Base-by-base conservation (phyloP, 2,888 invertebrate genomes). In the Eupithecia dodoneata region DNA sequence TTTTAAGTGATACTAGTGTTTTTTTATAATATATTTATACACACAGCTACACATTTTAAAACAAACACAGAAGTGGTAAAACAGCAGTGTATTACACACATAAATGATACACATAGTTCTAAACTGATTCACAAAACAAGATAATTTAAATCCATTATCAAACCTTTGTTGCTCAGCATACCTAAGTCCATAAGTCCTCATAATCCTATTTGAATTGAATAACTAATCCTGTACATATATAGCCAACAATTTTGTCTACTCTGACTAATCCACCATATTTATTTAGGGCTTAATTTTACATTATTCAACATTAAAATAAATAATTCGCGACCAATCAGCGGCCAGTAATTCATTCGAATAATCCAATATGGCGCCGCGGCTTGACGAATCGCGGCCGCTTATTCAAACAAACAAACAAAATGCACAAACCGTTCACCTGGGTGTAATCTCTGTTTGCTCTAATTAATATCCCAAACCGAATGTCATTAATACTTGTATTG, bases 391-490 rank as follows among this genome's bases (percentile, higher is more conserved):
- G 41, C 55, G 30, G 55, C 47, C 47, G 72, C 6, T 44, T 67
- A 30, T 70, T 67, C n/a, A 44, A 30, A 30, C 44, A 7, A 67
- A 59, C 74, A 69, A 69, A 69, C 67, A 69, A 44, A 59, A 70
- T 74, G 47, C 59, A 18, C 69, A 55, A 44, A 55, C 44, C 42
- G 42, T 67, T 69, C 7, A 74, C 69, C 55, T 55, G 55, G 9
- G 30, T 55, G 30, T 65, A 49, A n/a, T 65, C 49, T 44, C 45
- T 75, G 71, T 75, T 75, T 66, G 65, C 63, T 69, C 13, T 42
- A 75, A 75, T 75, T 75, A 75, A 71, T 75, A 66, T 72, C 18
- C 49, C n/a, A 10, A 72, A 65, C 73, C 42, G 71, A 52, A 59
- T 59, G 59, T 59, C 59, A 18, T 71, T 71, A 49, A 41, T 65